These are phyloP conservation scores for Tonatia bakeri DNA, from an alignment of 2,113 vertebrate species.

Conservation along the genomic window DNA sequence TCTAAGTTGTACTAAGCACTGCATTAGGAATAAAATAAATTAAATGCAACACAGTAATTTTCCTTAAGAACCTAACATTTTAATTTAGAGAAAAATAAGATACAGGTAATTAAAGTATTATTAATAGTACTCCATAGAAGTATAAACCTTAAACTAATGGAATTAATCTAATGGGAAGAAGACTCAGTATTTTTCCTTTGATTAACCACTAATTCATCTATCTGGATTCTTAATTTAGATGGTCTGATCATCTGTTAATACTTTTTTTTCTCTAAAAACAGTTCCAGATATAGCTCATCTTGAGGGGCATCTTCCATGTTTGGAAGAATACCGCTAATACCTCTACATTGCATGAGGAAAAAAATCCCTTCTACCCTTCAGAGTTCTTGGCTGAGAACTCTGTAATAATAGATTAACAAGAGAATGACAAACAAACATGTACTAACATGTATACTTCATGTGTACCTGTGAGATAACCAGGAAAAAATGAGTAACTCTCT, in stretches of 20 bases:
- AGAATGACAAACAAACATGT: neutral
- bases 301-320: neutral
- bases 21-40: neutral
- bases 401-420: neutral
- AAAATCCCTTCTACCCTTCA: neutral
- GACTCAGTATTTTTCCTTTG: neutral
- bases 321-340: neutral
- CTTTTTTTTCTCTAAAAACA: neutral
- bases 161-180: neutral
- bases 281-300: neutral
- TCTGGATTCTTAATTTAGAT: neutral
- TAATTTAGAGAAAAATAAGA: neutral
- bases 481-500: neutral
- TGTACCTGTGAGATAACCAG: neutral
- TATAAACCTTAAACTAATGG: neutral
- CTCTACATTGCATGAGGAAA: neutral
- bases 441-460: neutral
- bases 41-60: neutral
- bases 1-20: neutral
- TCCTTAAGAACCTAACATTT: neutral
- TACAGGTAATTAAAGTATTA: neutral
- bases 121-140: neutral
- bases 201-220: neutral
- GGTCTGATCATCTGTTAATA: neutral
- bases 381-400: neutral